These are phyloP conservation scores for Nycticorax nycticorax DNA, from an alignment of 2,113 vertebrate genomes.

Conservation along the genomic window DNA sequence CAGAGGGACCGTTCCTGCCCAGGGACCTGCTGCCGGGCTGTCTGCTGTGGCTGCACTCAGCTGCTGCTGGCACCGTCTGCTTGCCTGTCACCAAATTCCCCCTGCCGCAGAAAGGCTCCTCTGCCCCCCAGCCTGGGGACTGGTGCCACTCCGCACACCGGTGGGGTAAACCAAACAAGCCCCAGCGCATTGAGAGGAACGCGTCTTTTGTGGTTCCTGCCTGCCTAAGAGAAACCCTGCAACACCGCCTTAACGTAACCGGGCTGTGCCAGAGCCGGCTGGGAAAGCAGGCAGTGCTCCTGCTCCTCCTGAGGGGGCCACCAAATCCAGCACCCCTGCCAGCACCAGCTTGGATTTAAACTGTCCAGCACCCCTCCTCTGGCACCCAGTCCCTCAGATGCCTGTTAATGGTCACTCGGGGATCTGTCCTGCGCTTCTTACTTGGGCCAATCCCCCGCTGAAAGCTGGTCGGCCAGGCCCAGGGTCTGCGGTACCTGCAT, in stretches of 20 bases:
- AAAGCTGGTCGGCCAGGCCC: background rate
- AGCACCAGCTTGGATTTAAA: background rate
- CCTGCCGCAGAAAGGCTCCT: background rate
- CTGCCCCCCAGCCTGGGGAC: background rate
- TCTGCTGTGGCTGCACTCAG: background rate
- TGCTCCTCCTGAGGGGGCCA: too few species aligned
- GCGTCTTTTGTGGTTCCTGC: too few species aligned
- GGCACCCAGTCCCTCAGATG: background rate
- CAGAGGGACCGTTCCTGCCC: background rate
- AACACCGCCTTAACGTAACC: background rate
- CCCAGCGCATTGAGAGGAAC: background rate
- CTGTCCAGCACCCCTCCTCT: background rate
- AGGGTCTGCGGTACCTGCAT: background rate
- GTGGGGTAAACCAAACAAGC: background rate
- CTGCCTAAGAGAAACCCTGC: background rate
- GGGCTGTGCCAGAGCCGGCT: fast-evolving
- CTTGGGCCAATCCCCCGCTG: background rate
- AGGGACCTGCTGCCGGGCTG: background rate
- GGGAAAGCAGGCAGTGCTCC: background rate
- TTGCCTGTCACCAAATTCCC: too few species aligned
- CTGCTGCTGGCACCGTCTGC: background rate
- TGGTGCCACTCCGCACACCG: fast-evolving
- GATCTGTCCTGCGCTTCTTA: background rate
- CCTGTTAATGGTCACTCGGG: background rate
- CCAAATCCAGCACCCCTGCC: background rate